Evolutionary conservation across 1,140 invertebrate species (phyloP), one percentile per base, ranked within the genome.

Genomic region (Hirudo medicinalis): DNA sequence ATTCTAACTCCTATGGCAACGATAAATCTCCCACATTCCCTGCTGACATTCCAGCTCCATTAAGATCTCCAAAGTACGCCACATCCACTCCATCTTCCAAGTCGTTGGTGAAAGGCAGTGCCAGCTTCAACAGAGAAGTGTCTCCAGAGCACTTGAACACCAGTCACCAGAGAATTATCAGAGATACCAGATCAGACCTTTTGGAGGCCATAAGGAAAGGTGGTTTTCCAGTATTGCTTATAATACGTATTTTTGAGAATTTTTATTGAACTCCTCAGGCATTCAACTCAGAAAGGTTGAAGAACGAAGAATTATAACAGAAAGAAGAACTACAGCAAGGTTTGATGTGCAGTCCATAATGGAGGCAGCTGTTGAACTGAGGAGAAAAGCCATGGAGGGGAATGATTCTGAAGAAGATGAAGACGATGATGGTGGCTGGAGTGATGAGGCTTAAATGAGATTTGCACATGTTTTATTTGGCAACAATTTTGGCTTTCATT

Each of bases 341-440:
- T 89, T 92, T 81, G 94, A 97, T 83, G 94, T 97, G 4, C 94
- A 94, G 19, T 93, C 91, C 15, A 95, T 97, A 76, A 86, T 97
- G 76, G 92, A 92, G 27, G 74, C 75, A 57, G 80, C 79, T 70
- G 77, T 80, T 72, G 80, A 81, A 69, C 78, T 81, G 77, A 85
- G 94, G 53, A 87, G 94, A 40, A 91, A 95, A 43, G 93, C 92
- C 32, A 90, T 97, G 72, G 93, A 97, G 83, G 89, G 93, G 76
- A 93, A 91, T 74, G 93, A 96, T 81, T 90, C 90, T 32, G 91
- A 91, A 76, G 91, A 90, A 20, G 91, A 88, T 8, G 88, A 89
- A 5, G 77, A 77, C 40, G 75, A 76, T 17, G 78, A 79, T 29
- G 75, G 76, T 68, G 76, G 75, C 32, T 77, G 76, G 76, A 70